phyloP scores from a whole-genome alignment of 1,140 invertebrate genomes.

The Dendrolimus kikuchii region DNA sequence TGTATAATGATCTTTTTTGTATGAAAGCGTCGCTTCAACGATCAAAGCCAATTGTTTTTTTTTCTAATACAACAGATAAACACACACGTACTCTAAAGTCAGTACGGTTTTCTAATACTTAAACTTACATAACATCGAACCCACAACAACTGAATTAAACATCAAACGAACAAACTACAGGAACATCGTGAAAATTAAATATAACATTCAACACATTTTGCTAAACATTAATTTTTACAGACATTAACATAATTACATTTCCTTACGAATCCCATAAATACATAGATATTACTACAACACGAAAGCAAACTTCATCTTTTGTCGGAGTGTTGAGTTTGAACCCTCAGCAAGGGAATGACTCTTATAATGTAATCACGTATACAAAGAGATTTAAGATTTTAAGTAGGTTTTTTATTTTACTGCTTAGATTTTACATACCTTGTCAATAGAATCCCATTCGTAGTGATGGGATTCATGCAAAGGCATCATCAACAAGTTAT shows the following conservation, averaged over 20 bases:
- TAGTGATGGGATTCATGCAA: too few species aligned
- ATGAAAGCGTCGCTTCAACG: slow-evolving; percentile 51
- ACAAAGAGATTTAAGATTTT: too few species aligned
- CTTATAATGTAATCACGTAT: too few species aligned
- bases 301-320: too few species aligned
- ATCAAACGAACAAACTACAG: slow-evolving; percentile 40
- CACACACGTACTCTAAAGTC: slow-evolving; percentile 9
- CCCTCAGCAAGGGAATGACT: too few species aligned
- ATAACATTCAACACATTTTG: slow-evolving; percentile 17
- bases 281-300: too few species aligned
- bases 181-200: slow-evolving; percentile 44
- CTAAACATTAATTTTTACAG: slow-evolving; percentile 2
- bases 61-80: slow-evolving; percentile 25
- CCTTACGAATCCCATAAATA: background rate
- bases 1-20: slow-evolving; percentile 51
- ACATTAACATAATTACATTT: slow-evolving; percentile 1
- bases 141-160: slow-evolving; percentile 27
- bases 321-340: too few species aligned
- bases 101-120: slow-evolving; percentile 12
- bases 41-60: slow-evolving; percentile 50
- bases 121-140: slow-evolving; percentile 25
- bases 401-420: too few species aligned
- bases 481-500: too few species aligned
- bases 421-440: too few species aligned
- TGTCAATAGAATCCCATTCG: too few species aligned